phyloP scores from a whole-genome alignment of 2,113 vertebrate species.

The Semnornis frantzii region DNA sequence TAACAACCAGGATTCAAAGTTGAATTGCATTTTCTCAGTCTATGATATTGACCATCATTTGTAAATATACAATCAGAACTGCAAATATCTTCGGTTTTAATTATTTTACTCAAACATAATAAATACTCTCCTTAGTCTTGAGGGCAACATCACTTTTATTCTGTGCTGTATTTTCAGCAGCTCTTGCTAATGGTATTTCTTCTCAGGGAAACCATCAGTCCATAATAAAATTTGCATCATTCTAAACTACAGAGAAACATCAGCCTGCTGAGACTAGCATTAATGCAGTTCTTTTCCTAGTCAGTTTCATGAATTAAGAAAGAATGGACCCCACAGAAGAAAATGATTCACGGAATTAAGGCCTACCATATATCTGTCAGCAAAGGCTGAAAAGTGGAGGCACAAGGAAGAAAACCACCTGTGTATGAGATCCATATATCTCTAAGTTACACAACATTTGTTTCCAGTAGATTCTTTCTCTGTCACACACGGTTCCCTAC shows the following conservation, averaged over 20 bases:
- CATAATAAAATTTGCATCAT: neutral
- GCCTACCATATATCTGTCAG: rapidly evolving
- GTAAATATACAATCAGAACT: neutral
- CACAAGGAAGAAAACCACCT: neutral
- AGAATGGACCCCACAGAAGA: neutral
- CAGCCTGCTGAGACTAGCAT: neutral
- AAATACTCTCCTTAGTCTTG: neutral
- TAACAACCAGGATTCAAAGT: neutral
- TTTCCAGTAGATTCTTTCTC: neutral
- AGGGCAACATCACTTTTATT: neutral
- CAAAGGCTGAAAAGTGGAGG: neutral
- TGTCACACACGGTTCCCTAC: neutral
- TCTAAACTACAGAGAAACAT: neutral
- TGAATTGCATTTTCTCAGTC: neutral
- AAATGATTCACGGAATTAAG: neutral
- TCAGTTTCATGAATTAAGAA: neutral
- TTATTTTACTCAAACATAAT: neutral
- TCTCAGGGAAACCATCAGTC: neutral
- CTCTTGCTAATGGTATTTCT: neutral
- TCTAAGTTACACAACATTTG: neutral
- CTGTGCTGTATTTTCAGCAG: neutral
- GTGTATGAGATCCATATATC: neutral
- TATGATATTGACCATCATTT: conserved; percentile 4
- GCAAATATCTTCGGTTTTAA: conserved; percentile 28
- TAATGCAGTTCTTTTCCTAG: neutral